Evolutionary conservation across 2,888 invertebrate species (phyloP), one percentile per base, ranked within the genome.

Genomic region (Amblyteles armatorius): DNA sequence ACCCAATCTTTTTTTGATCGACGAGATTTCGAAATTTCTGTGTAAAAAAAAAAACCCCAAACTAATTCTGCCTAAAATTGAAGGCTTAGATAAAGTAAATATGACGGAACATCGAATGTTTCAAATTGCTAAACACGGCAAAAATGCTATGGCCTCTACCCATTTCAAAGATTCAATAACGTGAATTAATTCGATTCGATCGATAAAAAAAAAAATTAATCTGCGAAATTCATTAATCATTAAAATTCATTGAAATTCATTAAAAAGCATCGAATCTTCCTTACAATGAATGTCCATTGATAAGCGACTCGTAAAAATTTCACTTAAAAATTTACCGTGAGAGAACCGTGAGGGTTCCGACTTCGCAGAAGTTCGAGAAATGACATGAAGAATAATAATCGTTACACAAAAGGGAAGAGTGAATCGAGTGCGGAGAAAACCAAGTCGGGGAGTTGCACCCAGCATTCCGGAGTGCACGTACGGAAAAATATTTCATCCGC

Each of bases 401-500:
- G 40, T 65, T 22, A n/a, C 50, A 40, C 33, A 52, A 50, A 63
- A 77, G 50, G 50, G 11, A 16, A 7, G 72, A 19, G 16, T 63
- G 57, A 68, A 57, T 55, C 40, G 52, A 82, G 65, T 48, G 63
- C 52, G 48, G 63, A 44, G 40, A 50, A 22, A 55, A 74, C 60
- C 60, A 82, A 71, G 22, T 11, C 33, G 40, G 79, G 52, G 76
- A 16, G 71, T 40, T 33, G 78, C 68, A 55, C 69, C 48, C 36
- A 36, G 65, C 79, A 71, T 79, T 52, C n/a, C 73, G 26, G 11
- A 57, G 33, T 80, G 74, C 72, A 55, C 55, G 55, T 74, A 68
- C 48, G 57, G 29, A 60, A 57, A 91, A 91, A 91, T 91, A 86
- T 88, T 88, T 86, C 77, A 67, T 87, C 86, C 91, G 93, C 93